Conservation (phyloP, 2,797 vertebrate species). For the Malacoctenus gilli region DNA sequence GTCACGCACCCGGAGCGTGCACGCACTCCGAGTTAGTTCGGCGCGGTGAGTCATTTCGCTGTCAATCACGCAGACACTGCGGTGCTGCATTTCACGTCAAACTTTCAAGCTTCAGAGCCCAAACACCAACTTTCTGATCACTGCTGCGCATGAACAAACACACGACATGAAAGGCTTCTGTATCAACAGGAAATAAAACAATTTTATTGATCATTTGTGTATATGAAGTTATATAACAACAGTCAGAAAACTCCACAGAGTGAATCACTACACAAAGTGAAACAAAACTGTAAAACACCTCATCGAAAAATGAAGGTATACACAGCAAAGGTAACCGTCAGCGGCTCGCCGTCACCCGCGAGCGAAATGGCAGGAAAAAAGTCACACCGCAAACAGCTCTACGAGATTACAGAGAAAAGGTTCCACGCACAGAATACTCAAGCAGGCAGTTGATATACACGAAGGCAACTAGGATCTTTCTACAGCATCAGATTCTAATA, state of each 20-base stretch:
- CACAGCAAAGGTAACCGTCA: slow-evolving; percentile 94
- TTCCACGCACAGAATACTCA: slow-evolving; percentile 98
- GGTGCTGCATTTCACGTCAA: too few species aligned
- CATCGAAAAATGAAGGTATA: slow-evolving; percentile 98
- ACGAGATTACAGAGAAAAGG: slow-evolving; percentile 97
- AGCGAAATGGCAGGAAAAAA: slow-evolving; percentile 93
- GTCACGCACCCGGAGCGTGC: too few species aligned
- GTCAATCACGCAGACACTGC: neutral
- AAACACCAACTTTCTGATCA: too few species aligned
- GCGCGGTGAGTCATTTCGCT: too few species aligned
- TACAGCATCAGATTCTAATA: slow-evolving; percentile 99
- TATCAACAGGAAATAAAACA: slow-evolving; percentile 99
- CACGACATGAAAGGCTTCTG: slow-evolving; percentile 67
- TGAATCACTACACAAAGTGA: slow-evolving; percentile 99
- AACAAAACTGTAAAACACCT: slow-evolving; percentile 97
- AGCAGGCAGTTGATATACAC: slow-evolving; percentile 99
- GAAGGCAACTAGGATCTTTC: slow-evolving; percentile 99
- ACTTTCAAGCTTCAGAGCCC: slow-evolving; percentile 17
- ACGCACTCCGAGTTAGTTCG: too few species aligned
- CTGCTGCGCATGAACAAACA: too few species aligned
- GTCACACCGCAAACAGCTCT: slow-evolving; percentile 97
- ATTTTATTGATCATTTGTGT: slow-evolving; percentile 98
- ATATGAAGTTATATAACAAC: slow-evolving; percentile 99
- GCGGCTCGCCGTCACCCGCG: slow-evolving; percentile 85
- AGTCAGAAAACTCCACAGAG: slow-evolving; percentile 98